These are phyloP conservation scores for Channa striata DNA, from an alignment of 2,797 vertebrate species.

Conservation along the genomic window DNA sequence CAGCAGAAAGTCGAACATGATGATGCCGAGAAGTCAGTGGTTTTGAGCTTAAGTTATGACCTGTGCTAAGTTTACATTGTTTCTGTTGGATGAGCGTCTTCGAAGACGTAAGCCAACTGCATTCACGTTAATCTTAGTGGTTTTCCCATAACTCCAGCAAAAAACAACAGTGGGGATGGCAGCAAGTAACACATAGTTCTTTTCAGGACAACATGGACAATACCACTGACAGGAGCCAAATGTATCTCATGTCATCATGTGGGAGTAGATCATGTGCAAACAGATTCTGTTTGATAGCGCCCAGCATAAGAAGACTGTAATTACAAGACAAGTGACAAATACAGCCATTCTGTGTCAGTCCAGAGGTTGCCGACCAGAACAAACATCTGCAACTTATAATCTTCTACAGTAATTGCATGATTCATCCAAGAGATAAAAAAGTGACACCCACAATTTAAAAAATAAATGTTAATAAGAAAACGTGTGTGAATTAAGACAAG, in stretches of 20 bases:
- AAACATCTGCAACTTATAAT: conserved; percentile 46
- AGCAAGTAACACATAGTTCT: conserved; percentile 65
- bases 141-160: conserved; percentile 74
- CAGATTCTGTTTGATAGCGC: conserved; percentile 75
- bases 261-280: conserved; percentile 75
- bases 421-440: not conserved
- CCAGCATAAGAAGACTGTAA: conserved; percentile 58
- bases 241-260: conserved; percentile 73
- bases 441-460: not conserved
- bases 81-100: conserved; percentile 72
- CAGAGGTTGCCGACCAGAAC: conserved; percentile 40
- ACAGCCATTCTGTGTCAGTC: conserved; percentile 55
- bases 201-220: conserved; percentile 74
- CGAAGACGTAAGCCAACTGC: conserved; percentile 77
- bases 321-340: conserved; percentile 72
- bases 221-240: conserved; percentile 65
- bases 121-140: conserved; percentile 77
- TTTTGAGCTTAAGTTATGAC: conserved; percentile 74
- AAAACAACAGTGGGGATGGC: conserved; percentile 56
- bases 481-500: not conserved
- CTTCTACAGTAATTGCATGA: conserved; percentile 11
- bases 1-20: conserved; percentile 68
- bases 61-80: conserved; percentile 80
- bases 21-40: conserved; percentile 66
- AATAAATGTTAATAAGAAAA: not conserved